Base-by-base conservation (phyloP, 2,797 vertebrate species). In the Gallirallus australis region DNA sequence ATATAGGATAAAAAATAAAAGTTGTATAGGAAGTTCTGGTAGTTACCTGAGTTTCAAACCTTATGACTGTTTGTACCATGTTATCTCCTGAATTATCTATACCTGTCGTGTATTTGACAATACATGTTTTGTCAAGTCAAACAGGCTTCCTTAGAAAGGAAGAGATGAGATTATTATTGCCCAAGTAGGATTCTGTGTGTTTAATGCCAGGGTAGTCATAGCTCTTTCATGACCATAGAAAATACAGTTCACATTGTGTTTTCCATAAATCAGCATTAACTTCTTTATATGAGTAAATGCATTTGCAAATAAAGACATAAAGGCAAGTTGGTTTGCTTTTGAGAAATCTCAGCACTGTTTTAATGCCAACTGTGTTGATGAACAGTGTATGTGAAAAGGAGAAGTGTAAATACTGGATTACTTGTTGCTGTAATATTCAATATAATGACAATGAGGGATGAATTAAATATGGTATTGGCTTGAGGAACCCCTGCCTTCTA, bases 61-160 rank as follows among this genome's bases (percentile, higher is more conserved):
- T 80, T 72, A 25, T 65, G 53, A 64, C 65, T 86, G 45, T 50
- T 93, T 91, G 20, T 70, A 24, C 35, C 37, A 3, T 66, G 72
- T 65, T 93, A 86, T 88, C 54, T 91, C 72, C 20, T 1, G 7
- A 76, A 63, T 76, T 59, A 88, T 52, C 87, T 81, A 16, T 73
- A 57, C 72, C 50, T 86, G 75, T 65, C 39, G 37, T 60, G 21
- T 79, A 47, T 80, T 77, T 90, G 63, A 91, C 85, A 93, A 66
- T 69, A 21, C 39, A 59, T 20, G 61, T 88, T 90, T 93, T 83
- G 63, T 90, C 66, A 93, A 84, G 87, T 88, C 73, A 70, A 53
- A 81, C 39, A 78, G 70, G 35, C 77, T 91, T 88, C 72, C 80
- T 83, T 86, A 83, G 89, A 95, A 92, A 72, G 72, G 87, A 78